phyloP scores from a whole-genome alignment of 2,888 invertebrate species.

The Scelioninae gen. 1 region DNA sequence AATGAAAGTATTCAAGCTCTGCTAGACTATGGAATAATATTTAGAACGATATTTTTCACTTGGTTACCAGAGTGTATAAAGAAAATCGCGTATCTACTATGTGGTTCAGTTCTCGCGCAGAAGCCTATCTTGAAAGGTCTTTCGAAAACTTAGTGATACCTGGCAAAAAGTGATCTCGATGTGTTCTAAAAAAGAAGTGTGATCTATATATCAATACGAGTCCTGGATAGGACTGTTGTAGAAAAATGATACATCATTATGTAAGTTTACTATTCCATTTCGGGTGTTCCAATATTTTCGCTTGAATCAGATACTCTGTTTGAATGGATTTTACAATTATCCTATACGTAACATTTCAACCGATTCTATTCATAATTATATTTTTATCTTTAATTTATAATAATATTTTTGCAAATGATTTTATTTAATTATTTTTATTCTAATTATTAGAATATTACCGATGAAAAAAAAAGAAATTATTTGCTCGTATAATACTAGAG shows the following conservation, averaged over 20 bases:
- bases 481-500: no score
- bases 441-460: no score
- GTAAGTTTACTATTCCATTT: conserved; percentile 76
- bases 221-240: conserved; percentile 45
- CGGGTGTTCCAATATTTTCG: no score
- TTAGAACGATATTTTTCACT: conserved; percentile 85
- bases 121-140: conserved; percentile 78
- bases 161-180: conserved; percentile 68
- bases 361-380: no score
- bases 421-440: no score
- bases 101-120: conserved; percentile 83
- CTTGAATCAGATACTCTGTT: no score
- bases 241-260: conserved; percentile 77
- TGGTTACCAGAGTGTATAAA: conserved; percentile 84
- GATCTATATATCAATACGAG: conserved; percentile 44
- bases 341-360: no score
- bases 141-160: conserved; percentile 62
- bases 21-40: conserved; percentile 82
- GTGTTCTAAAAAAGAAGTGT: conserved; percentile 59
- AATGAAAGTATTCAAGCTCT: conserved; percentile 83
- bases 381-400: no score
- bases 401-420: no score
- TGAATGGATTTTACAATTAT: no score
- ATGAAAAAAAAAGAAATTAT: no score
- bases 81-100: conserved; percentile 84